These are phyloP conservation scores for Brienomyrus brachyistius DNA, from an alignment of 2,113 vertebrate species.

Conservation along the genomic window DNA sequence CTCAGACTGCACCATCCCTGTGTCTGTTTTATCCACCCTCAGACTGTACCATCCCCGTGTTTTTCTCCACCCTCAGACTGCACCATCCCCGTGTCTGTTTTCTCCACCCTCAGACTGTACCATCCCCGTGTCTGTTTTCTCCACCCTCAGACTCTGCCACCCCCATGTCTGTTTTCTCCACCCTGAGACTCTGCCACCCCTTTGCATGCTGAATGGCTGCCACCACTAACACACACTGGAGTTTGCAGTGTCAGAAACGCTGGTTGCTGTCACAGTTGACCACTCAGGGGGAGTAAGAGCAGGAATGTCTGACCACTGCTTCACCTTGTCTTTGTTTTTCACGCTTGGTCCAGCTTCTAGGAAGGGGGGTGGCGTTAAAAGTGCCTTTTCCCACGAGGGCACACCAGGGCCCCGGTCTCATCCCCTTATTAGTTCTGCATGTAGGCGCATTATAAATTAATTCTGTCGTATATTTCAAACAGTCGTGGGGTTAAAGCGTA, in stretches of 20 bases:
- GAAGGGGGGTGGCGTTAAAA: background rate
- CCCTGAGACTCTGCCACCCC: background rate
- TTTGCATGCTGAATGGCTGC: background rate
- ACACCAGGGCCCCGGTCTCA: constrained; percentile 14
- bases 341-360: constrained; percentile 14
- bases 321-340: constrained; percentile 7
- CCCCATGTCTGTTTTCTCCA: background rate
- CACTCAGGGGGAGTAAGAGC: constrained; percentile 35
- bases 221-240: constrained; percentile 30
- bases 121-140: background rate
- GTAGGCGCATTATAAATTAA: constrained; percentile 32
- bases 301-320: constrained; percentile 24
- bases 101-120: background rate
- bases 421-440: constrained; percentile 35
- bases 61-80: background rate
- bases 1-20: background rate
- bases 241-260: constrained; percentile 48
- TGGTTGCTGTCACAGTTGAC: constrained; percentile 55
- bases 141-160: background rate
- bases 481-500: constrained; percentile 21
- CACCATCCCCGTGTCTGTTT: background rate
- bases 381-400: background rate
- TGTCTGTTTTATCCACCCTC: background rate
- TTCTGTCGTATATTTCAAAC: constrained; percentile 40
- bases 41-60: background rate